Evolutionary conservation across 2,888 invertebrate genomes (phyloP), one percentile per base, ranked within the genome.

Genomic region (Agriopis marginaria): DNA sequence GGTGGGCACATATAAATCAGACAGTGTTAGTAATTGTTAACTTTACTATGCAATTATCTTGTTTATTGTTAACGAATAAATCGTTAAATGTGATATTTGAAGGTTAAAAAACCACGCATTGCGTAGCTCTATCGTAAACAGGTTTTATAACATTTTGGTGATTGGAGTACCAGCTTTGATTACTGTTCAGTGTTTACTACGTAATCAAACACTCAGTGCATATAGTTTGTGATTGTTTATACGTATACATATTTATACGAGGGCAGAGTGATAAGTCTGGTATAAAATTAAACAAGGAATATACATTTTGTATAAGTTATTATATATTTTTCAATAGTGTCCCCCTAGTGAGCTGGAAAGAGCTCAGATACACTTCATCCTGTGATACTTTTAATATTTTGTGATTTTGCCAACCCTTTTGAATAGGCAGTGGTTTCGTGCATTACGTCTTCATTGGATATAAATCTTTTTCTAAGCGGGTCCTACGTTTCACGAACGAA

Each of bases 1-100:
- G 67, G n/a, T 79, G 75, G 78, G 76, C 75, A 80, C 75, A 77
- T 77, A 79, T 82, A 82, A 81, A 83, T 83, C 75, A 79, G 70
- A 79, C 73, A 77, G 69, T 75, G 71, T 75, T 74, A 54, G 66
- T 73, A 77, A 75, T 73, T 72, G 66, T 73, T 66, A 68, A 70
- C 63, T 65, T 65, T 65, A 70, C 70, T 73, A 67, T 61, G 71
- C 69, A 70, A 74, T 73, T 70, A 72, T 56, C 59, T 69, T 73
- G 72, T 74, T 77, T 78, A 75, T 78, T 77, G 75, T 63, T 77
- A 68, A 72, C 72, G 68, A 80, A 79, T 77, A 74, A 77, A 70
- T 74, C 61, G 70, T 71, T 40, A 64, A 61, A 64, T 56, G 51
- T 59, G 39, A 51, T 70, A 70, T 66, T 64, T 63, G 62, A 63